phyloP scores from a whole-genome alignment of 64 coral and sea anemone species.

The Dendronephthya gigantea region DNA sequence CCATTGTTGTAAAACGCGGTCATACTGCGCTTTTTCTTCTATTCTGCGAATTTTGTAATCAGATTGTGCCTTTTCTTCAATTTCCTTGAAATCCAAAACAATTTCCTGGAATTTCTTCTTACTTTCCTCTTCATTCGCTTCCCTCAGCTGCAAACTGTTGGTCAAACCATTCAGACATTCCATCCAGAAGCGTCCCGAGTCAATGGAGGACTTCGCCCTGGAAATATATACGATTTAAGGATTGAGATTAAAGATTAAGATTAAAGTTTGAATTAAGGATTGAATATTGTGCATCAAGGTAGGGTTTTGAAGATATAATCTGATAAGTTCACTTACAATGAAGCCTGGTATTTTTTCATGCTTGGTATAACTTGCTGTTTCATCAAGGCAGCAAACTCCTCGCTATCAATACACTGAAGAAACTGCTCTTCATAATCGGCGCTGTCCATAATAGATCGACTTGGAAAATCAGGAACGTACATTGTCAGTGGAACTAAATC shows the following conservation, averaged over 20 bases:
- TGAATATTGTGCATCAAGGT: background rate
- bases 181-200: slow-evolving; percentile 90
- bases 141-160: slow-evolving; percentile 33
- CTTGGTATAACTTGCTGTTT: slow-evolving; percentile 80
- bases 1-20: slow-evolving; percentile 40
- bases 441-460: slow-evolving; percentile 27
- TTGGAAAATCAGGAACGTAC: slow-evolving; percentile 68
- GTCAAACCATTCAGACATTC: slow-evolving; percentile 68
- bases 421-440: slow-evolving; percentile 63
- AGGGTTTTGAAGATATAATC: background rate
- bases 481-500: slow-evolving; percentile 70
- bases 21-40: slow-evolving; percentile 22
- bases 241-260: background rate
- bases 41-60: slow-evolving; percentile 27
- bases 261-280: too few species aligned
- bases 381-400: slow-evolving; percentile 81
- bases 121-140: slow-evolving; percentile 44
- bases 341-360: slow-evolving; percentile 66
- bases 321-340: slow-evolving; percentile 52
- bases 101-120: slow-evolving; percentile 46
- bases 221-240: background rate
- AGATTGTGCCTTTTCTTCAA: slow-evolving; percentile 46
- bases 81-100: slow-evolving; percentile 32
- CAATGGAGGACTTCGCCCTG: slow-evolving; percentile 56
- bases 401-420: slow-evolving; percentile 49